Evolutionary conservation across 2,797 vertebrate genomes (phyloP), one percentile per base, ranked within the genome.

Genomic region (Lithobates pipiens): DNA sequence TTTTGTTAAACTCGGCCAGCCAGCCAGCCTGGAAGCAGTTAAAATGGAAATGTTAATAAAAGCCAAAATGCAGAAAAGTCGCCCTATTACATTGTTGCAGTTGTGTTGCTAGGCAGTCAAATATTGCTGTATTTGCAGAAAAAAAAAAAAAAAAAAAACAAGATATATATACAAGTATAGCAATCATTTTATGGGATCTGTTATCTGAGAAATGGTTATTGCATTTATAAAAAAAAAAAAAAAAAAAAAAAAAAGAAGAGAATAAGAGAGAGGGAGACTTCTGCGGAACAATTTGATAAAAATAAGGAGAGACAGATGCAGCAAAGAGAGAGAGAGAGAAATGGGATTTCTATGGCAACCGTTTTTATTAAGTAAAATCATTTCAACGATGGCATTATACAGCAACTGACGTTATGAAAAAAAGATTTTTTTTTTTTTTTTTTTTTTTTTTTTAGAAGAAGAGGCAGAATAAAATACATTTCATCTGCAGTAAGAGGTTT

Each of bases 331-430:
- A 88, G 68, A 83, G 80, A 73, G 80, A 73, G 85, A 87, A 84
- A 87, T 87, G 76, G 81, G 76, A 87, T 87, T 87, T 87, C 85
- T 87, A 87, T 87, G 80, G 85, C 85, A 87, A 87, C 85, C 69
- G 85, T 57, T 87, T 87, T 87, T 87, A 87, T 87, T 87, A 87
- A 87, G 85, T 82, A 78, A 87, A 87, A 87, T 83, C 80, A 87
- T 87, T 87, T 87, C 85, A 71, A 79, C 75, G 39, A 83, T 72
- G 29, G 85, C 80, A 87, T 87, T 83, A 83, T 87, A 87, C 54
- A 87, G 85, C 76, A 39, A 79, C 80, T 83, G 80, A 79, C 76
- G 76, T 83, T 78, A 86, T 72, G 85, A 71, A 77, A 69, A 86
- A 86, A 86, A 21, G 11, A n/a, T 5, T 27, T 65, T 36, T 39